Conservation (phyloP, 2,113 vertebrate genomes). For the Nipponia nippon region DNA sequence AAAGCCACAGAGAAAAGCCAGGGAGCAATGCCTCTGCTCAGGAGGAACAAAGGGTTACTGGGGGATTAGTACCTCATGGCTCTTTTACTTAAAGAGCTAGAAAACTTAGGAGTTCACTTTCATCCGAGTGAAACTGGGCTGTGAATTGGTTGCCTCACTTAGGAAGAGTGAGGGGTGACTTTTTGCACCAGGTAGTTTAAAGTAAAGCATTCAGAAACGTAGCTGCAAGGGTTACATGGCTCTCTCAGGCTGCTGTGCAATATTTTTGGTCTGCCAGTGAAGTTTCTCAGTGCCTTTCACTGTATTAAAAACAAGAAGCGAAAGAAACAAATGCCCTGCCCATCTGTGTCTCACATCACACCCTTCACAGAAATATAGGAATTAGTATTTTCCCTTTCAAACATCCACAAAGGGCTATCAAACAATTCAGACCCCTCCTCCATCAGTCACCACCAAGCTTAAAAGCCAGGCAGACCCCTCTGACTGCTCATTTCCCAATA, state of each 20-base stretch:
- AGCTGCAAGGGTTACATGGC: not conserved
- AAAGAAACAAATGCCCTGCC: not conserved
- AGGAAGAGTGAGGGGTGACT: not conserved
- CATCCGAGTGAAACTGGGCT: not conserved
- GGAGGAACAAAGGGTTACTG: not conserved
- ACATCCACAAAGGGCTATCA: not conserved
- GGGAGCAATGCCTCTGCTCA: fast-evolving
- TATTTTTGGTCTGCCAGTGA: not conserved
- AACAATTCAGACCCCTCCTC: not conserved
- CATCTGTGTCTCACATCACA: not conserved
- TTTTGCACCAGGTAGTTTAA: not conserved
- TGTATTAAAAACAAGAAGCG: not conserved
- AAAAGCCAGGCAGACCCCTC: not conserved
- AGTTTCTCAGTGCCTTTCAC: not conserved
- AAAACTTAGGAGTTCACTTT: not conserved
- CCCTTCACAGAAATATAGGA: not conserved
- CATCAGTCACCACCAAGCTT: not conserved
- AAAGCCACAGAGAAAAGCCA: not conserved
- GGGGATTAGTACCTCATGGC: not conserved
- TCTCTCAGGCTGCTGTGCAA: not conserved
- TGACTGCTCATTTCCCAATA: not conserved
- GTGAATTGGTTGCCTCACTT: not conserved
- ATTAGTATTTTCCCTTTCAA: not conserved
- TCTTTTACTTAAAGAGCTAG: not conserved
- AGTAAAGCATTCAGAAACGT: not conserved